Conservation (phyloP, 2,888 invertebrate species). For the Mactromeris polynyma region DNA sequence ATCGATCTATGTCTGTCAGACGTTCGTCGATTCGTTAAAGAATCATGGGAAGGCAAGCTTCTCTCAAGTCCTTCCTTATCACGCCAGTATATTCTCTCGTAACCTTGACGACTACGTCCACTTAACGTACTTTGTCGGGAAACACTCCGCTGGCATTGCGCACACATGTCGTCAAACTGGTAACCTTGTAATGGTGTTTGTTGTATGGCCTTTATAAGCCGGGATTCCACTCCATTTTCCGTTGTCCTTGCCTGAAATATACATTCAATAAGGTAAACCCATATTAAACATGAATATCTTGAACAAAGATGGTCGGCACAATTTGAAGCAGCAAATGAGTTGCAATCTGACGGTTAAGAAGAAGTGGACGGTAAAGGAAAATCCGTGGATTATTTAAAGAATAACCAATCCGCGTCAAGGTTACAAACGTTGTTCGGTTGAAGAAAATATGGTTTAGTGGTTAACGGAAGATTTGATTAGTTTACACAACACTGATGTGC, state of each 20-base stretch:
- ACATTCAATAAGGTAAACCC: neutral
- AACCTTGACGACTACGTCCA: conserved; percentile 58
- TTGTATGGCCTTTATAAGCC: conserved; percentile 65
- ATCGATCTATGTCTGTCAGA: conserved; percentile 64
- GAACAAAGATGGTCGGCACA: too few species aligned
- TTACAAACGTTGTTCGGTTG: too few species aligned
- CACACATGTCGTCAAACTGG: conserved; percentile 62
- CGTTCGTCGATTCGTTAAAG: conserved; percentile 58
- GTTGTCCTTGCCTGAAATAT: conserved; percentile 62
- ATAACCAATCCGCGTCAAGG: too few species aligned
- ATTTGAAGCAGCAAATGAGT: too few species aligned
- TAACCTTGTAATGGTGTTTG: conserved; percentile 51
- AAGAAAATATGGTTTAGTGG: too few species aligned
- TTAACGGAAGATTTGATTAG: too few species aligned
- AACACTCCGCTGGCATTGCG: conserved; percentile 56
- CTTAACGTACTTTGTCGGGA: conserved; percentile 61
- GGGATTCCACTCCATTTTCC: conserved; percentile 65
- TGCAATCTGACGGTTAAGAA: too few species aligned
- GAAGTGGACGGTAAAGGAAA: too few species aligned
- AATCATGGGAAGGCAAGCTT: conserved; percentile 68
- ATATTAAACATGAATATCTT: too few species aligned
- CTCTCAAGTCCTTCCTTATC: conserved; percentile 58
- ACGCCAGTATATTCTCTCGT: conserved; percentile 69
- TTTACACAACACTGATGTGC: too few species aligned
- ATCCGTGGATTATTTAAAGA: too few species aligned